A percentile compares a stretch with the other conserved stretches of the same genome.
Evolutionary conservation across 2,888 invertebrate genomes (phyloP).

Genomic region (Physocephala rufipes): DNA sequence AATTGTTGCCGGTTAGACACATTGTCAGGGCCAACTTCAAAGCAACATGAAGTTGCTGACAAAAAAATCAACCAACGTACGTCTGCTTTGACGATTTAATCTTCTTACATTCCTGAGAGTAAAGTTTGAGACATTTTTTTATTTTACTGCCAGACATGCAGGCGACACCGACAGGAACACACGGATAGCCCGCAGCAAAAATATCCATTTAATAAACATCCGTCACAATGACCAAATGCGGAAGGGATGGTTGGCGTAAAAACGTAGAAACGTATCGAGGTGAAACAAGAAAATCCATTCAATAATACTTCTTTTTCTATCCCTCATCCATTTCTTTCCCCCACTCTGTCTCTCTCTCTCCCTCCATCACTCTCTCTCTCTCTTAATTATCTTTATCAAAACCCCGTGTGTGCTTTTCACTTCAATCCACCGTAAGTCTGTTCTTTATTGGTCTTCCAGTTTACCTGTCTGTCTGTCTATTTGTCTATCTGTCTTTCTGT

Average conservation of each 20-base stretch:
- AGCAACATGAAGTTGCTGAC: not conserved
- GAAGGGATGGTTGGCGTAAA: no score
- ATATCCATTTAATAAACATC: slow-evolving; percentile 2
- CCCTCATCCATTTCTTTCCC: not conserved
- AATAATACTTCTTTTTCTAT: no score
- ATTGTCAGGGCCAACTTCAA: not conserved
- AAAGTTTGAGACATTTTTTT: not conserved
- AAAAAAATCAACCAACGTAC: slow-evolving; percentile 9
- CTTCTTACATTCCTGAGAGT: no score
- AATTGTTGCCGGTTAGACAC: no score
- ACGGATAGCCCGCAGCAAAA: slow-evolving; percentile 13
- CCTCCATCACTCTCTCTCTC: not conserved
- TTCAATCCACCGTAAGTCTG: no score
- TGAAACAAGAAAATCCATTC: no score
- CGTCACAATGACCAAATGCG: not conserved
- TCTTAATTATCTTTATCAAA: no score
- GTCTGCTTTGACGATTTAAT: not conserved
- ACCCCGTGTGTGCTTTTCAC: no score
- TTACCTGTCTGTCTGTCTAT: not conserved
- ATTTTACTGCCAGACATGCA: slow-evolving; percentile 31
- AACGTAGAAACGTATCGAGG: no score
- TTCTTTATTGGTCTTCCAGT: not conserved
- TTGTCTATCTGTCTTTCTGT: slow-evolving; percentile 27
- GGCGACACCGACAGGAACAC: slow-evolving; percentile 30
- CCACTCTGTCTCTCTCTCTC: not conserved